Conservation (phyloP, 2,888 invertebrate genomes). For the Alcis repandata region DNA sequence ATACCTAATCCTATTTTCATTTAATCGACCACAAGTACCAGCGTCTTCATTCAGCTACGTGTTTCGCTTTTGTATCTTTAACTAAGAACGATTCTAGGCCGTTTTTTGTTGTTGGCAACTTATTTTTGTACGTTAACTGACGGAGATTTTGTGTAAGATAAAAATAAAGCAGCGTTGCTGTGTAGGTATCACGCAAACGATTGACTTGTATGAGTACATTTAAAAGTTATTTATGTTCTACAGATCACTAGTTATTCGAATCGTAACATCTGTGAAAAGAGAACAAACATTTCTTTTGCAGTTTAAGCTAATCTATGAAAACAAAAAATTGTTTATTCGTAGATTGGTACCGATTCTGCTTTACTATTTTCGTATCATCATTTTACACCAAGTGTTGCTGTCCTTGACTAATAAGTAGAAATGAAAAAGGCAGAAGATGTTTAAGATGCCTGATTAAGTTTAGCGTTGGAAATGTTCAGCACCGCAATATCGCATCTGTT, state of each 20-base stretch:
- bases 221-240: slow-evolving; percentile 45
- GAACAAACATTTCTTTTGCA: slow-evolving; percentile 7
- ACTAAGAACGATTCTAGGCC: slow-evolving; percentile 39
- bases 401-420: no score
- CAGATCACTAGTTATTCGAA: slow-evolving; percentile 15
- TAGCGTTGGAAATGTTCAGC: no score
- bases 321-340: no score
- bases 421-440: no score
- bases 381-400: no score
- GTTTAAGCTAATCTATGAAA: not conserved
- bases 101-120: slow-evolving; percentile 38
- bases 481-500: not conserved
- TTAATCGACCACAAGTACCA: slow-evolving; percentile 3
- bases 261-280: not conserved
- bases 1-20: slow-evolving; percentile 24
- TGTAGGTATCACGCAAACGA: slow-evolving; percentile 27
- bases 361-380: no score
- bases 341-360: not conserved
- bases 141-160: slow-evolving; percentile 34
- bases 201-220: slow-evolving; percentile 22
- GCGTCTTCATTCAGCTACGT: slow-evolving; percentile 5
- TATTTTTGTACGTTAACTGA: slow-evolving; percentile 40
- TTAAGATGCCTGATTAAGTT: no score
- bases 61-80: slow-evolving; percentile 31
- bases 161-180: slow-evolving; percentile 40